Evolutionary conservation across 2,888 invertebrate species (phyloP).

Genomic region (Alentia gelatinosa): DNA sequence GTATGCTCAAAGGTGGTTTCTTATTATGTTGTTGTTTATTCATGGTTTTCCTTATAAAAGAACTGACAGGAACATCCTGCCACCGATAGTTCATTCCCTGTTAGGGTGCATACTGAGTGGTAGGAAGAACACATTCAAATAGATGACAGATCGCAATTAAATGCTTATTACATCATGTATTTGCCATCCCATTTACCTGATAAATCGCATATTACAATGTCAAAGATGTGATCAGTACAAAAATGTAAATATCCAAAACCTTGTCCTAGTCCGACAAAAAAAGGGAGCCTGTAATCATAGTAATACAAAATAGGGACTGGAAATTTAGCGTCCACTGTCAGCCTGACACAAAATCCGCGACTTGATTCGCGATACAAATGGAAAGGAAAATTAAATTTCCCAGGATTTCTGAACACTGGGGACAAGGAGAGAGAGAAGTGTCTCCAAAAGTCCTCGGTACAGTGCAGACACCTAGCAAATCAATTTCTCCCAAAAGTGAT

Average conservation of each 20-base stretch:
- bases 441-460: background rate
- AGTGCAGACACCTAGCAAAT: background rate
- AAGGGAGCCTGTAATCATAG: background rate
- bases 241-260: slow-evolving; percentile 17
- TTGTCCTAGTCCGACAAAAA: background rate
- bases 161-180: background rate
- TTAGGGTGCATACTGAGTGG: background rate
- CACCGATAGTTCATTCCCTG: background rate
- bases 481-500: background rate
- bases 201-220: background rate
- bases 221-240: slow-evolving; percentile 4
- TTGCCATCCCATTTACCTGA: background rate
- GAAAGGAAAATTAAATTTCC: background rate
- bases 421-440: background rate
- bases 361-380: background rate
- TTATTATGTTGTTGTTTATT: background rate
- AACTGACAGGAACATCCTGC: background rate
- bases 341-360: background rate
- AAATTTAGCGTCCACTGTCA: slow-evolving; percentile 13
- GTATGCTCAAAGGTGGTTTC: background rate
- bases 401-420: background rate
- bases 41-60: background rate
- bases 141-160: background rate
- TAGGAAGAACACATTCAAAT: background rate
- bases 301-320: slow-evolving; percentile 14